Evolutionary conservation across 2,113 vertebrate species (phyloP), one percentile per base, ranked within the genome.

Genomic region (Carettochelys insculpta): DNA sequence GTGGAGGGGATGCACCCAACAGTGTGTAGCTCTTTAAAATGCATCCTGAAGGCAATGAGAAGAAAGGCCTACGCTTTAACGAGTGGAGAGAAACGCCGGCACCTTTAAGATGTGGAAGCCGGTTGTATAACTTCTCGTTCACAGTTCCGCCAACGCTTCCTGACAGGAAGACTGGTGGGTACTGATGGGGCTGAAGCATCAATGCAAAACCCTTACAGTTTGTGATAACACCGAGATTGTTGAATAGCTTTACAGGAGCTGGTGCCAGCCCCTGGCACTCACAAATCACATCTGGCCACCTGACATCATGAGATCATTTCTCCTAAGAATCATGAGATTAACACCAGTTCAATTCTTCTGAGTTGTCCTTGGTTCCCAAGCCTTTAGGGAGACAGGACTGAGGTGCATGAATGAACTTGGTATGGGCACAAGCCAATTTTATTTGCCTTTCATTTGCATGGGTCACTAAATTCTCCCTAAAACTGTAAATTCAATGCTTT

Each of bases 401-500:
- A 68, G n/a, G 34, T 22, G n/a, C 61, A 38, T 11, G n/a, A 34
- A 68, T 68, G n/a, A 65, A n/a, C 8, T 38, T 65, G 8, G 17
- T 20, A 19, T 5, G 4, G 16, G 61, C 34, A 65, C 17, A 10
- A n/a, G 34, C 61, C n/a, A 13, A 1, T 80, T 4, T 13, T 47
- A n/a, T 17, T 41, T 45, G 13, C 50, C 51, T 80, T 38, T 77
- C 38, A 24, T 79, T 71, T 27, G 31, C 53, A 34, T 0, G 0
- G 3, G 20, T 12, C 47, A 65, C 45, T 3, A 1, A 34, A 77
- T 83, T 52, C 56, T 8, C 87, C 82, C 86, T 52, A 83, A 34
- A 0, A 3, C 22, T 2, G 27, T 0, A 0, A 87, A 43, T 68
- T 14, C 6, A 75, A 16, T 25, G 53, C 6, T 3, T 89, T 87